Conservation (phyloP, 2,113 vertebrate species). For the Tricholaema leucomelas region DNA sequence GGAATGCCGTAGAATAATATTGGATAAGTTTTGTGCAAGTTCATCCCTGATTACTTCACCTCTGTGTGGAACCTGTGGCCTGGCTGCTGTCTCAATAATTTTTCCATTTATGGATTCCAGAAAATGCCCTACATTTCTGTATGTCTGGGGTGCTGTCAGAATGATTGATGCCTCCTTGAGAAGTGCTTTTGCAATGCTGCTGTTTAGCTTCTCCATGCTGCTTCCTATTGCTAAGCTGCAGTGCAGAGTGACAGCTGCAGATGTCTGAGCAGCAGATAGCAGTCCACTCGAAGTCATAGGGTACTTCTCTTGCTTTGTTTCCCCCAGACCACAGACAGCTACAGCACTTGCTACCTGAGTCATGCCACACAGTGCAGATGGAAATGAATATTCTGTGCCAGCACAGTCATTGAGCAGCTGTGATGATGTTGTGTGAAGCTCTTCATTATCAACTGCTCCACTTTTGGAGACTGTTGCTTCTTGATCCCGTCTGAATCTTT, state of each 20-base stretch:
- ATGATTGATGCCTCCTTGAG: constrained; percentile 84
- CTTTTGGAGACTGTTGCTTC: constrained; percentile 1
- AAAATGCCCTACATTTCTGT: constrained; percentile 82
- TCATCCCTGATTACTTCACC: constrained; percentile 80
- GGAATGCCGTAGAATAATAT: constrained; percentile 86
- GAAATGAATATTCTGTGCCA: constrained; percentile 80
- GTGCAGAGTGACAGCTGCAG: constrained; percentile 77
- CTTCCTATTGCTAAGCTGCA: constrained; percentile 79
- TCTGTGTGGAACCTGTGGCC: constrained; percentile 70
- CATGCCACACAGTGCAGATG: constrained; percentile 89
- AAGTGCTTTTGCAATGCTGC: constrained; percentile 85
- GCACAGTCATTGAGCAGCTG: background rate
- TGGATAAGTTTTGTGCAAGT: constrained; percentile 87
- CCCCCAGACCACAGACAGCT: constrained; percentile 84
- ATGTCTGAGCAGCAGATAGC: constrained; percentile 80
- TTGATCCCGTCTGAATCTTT: constrained; percentile 80
- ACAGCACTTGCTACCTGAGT: constrained; percentile 90
- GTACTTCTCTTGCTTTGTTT: constrained; percentile 63
- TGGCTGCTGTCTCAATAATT: constrained; percentile 82
- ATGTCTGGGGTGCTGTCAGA: constrained; percentile 80
- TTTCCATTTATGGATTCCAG: constrained; percentile 84
- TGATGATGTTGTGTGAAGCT: constrained; percentile 34
- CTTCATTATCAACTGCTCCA: background rate
- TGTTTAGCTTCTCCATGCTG: constrained; percentile 79
- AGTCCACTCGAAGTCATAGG: constrained; percentile 75